These are phyloP conservation scores for Cotesia congregata DNA, from an alignment of 2,888 invertebrate species.

Conservation along the genomic window DNA sequence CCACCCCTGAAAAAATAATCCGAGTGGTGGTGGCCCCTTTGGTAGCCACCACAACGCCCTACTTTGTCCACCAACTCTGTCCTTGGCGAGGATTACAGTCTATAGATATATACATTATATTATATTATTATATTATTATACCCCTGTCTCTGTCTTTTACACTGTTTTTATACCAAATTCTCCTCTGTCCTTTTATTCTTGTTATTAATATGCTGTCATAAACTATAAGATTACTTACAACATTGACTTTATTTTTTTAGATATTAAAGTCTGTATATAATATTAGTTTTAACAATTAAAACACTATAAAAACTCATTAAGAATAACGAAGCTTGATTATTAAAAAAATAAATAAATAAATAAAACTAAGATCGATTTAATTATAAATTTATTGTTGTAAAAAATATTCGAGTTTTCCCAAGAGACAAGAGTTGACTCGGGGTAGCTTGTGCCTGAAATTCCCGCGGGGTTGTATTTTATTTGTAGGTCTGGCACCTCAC, in stretches of 20 bases:
- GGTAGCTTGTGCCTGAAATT: background rate
- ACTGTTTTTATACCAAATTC: too few relatives aligned
- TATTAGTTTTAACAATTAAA: too few relatives aligned
- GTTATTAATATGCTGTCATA: background rate
- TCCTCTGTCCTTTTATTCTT: background rate
- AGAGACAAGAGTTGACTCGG: background rate
- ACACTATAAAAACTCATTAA: too few relatives aligned
- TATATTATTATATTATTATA: background rate
- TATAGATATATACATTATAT: background rate
- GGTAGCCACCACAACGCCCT: slow-evolving; percentile 31
- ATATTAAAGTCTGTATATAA: too few relatives aligned
- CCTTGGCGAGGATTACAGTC: slow-evolving; percentile 10
- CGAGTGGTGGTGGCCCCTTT: slow-evolving; percentile 12
- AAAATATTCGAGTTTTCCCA: too few relatives aligned
- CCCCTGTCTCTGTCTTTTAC: background rate
- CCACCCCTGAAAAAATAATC: slow-evolving; percentile 17
- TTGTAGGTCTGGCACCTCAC: slow-evolving; percentile 30
- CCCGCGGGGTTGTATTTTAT: background rate
- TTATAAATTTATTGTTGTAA: too few relatives aligned
- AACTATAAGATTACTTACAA: too few relatives aligned
- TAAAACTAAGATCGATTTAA: too few relatives aligned
- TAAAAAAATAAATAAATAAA: too few relatives aligned
- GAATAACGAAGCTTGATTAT: too few relatives aligned
- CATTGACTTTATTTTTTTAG: too few relatives aligned
- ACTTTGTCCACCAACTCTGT: slow-evolving; percentile 28